Evolutionary conservation across 2,888 invertebrate genomes (phyloP).

Genomic region (Punctoribates punctum): DNA sequence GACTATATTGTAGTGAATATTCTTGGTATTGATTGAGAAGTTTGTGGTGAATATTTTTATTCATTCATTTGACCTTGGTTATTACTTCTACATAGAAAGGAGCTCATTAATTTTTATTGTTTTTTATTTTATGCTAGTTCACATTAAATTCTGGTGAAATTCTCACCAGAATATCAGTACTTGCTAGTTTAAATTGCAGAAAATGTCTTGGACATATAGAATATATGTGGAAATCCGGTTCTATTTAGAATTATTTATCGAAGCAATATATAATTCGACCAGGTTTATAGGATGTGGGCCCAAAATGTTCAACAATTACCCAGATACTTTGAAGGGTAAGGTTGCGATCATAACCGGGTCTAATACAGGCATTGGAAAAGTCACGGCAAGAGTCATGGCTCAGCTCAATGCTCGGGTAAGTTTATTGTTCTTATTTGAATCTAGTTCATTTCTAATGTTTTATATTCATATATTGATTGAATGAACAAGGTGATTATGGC

Average conservation of each 20-base stretch:
- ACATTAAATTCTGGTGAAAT: too few relatives aligned
- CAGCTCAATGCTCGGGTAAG: conserved; percentile 55
- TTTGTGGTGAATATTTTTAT: too few relatives aligned
- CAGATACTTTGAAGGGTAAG: conserved; percentile 41
- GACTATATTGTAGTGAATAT: too few relatives aligned
- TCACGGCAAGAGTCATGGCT: conserved; percentile 49
- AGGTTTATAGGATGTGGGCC: neutral
- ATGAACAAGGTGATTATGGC: conserved; percentile 51
- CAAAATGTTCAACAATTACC: conserved; percentile 1
- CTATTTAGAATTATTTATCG: neutral
- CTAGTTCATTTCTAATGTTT: neutral
- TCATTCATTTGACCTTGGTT: too few relatives aligned
- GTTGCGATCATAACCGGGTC: conserved; percentile 47
- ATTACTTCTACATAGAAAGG: too few relatives aligned
- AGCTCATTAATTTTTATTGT: too few relatives aligned
- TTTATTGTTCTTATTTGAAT: neutral
- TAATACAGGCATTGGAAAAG: conserved; percentile 49
- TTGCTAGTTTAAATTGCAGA: too few relatives aligned
- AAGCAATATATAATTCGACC: conserved; percentile 21
- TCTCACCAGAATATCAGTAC: too few relatives aligned
- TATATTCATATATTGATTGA: neutral
- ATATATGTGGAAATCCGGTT: conserved; percentile 25
- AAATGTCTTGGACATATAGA: neutral
- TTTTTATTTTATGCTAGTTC: too few relatives aligned
- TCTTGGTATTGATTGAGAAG: too few relatives aligned